Conservation (phyloP, 2,797 vertebrate species). For the Thalassophryne amazonica region DNA sequence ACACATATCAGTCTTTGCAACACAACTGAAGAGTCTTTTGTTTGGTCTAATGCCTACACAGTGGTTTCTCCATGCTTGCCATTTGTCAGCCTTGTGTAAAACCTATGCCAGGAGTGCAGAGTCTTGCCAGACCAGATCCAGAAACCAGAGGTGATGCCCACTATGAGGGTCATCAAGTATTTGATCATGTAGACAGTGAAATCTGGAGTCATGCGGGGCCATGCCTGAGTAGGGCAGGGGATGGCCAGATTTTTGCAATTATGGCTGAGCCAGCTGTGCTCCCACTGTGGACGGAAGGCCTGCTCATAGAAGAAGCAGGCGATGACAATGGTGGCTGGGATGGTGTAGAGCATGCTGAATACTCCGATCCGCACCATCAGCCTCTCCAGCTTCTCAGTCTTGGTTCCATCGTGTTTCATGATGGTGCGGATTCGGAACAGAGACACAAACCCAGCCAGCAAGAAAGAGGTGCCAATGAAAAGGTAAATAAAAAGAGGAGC, state of each 20-base stretch:
- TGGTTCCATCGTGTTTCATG: slow-evolving; percentile 97
- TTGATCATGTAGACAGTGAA: slow-evolving; percentile 99
- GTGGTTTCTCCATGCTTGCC: slow-evolving; percentile 93
- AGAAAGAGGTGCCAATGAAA: slow-evolving; percentile 95
- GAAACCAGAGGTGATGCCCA: slow-evolving; percentile 97
- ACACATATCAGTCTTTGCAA: slow-evolving; percentile 20
- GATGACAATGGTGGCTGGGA: slow-evolving; percentile 95
- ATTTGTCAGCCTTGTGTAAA: slow-evolving; percentile 91
- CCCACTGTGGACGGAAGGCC: slow-evolving; percentile 94
- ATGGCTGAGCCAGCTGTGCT: slow-evolving; percentile 91
- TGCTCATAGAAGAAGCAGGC: slow-evolving; percentile 98
- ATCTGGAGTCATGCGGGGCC: slow-evolving; percentile 90
- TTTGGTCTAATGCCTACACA: slow-evolving; percentile 71
- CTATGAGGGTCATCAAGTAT: slow-evolving; percentile 98
- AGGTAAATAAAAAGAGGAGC: slow-evolving; percentile 96
- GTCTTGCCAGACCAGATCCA: slow-evolving; percentile 99
- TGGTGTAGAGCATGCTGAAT: slow-evolving; percentile 96
- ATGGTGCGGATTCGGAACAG: slow-evolving; percentile 97
- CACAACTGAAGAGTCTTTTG: neutral
- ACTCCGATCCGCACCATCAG: slow-evolving; percentile 97
- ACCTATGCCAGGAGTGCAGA: slow-evolving; percentile 96
- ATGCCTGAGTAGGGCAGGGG: slow-evolving; percentile 86
- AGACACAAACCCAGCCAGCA: slow-evolving; percentile 94
- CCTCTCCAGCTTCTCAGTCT: slow-evolving; percentile 95
- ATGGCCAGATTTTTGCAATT: slow-evolving; percentile 94